Percentiles rank a stretch among this genome's conserved stretches.
These are phyloP conservation scores for Neomorphus geoffroyi DNA, from an alignment of 2,797 vertebrate species.

Conservation along the genomic window DNA sequence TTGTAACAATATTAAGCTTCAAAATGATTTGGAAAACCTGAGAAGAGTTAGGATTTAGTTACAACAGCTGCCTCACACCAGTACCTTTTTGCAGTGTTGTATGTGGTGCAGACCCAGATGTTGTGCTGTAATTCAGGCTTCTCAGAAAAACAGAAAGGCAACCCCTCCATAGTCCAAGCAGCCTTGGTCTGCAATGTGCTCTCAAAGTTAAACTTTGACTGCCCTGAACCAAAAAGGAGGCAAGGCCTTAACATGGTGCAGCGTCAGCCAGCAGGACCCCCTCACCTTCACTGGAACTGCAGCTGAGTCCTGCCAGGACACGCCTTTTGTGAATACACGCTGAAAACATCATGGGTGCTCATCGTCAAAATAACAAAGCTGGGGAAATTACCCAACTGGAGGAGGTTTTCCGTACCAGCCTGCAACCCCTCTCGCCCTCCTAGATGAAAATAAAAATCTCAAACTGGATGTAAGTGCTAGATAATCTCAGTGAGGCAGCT, in stretches of 20 bases:
- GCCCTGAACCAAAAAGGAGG: background rate
- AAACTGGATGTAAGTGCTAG: background rate
- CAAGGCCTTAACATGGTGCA: background rate
- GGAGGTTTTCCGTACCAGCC: background rate
- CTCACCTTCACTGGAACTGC: background rate
- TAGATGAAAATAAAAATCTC: conserved; percentile 34
- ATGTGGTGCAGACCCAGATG: background rate
- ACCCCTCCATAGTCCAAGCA: fast-evolving
- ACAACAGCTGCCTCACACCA: fast-evolving
- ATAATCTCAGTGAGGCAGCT: conserved; percentile 12
- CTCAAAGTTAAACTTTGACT: background rate
- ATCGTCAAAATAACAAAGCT: background rate
- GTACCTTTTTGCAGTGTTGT: background rate
- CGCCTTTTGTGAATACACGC: background rate
- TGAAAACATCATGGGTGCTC: background rate
- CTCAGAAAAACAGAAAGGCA: background rate
- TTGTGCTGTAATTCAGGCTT: background rate
- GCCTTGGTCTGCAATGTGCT: background rate
- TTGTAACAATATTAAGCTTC: background rate
- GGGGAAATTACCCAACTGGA: background rate
- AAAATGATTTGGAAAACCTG: background rate
- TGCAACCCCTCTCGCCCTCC: background rate
- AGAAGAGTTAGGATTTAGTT: background rate
- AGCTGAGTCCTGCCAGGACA: background rate
- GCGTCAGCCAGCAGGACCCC: background rate